Conservation (phyloP, 2,888 invertebrate species). For the Apotomis turbidana region DNA sequence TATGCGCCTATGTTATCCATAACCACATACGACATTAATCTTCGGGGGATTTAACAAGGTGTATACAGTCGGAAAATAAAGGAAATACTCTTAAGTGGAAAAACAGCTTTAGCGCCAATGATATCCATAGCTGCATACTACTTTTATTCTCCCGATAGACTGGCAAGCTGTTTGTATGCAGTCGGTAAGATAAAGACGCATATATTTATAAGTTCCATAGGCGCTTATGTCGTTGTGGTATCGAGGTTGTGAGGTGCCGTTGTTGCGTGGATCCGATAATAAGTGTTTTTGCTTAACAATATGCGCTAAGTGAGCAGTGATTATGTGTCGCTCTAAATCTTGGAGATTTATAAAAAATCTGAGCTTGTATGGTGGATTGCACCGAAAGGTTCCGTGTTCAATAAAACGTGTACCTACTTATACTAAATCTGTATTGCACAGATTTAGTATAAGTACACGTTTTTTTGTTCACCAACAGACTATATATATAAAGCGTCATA, state of each 20-base stretch:
- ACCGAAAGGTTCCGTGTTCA: neutral
- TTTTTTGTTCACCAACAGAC: too few relatives aligned
- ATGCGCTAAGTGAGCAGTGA: slow-evolving; percentile 20
- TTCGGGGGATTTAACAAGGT: too few relatives aligned
- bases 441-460: too few relatives aligned
- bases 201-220: neutral
- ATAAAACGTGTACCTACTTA: too few relatives aligned
- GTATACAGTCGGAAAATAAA: too few relatives aligned
- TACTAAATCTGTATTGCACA: too few relatives aligned
- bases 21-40: slow-evolving; percentile 1
- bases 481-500: too few relatives aligned
- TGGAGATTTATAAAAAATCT: neutral
- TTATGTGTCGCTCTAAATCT: slow-evolving; percentile 9
- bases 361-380: neutral
- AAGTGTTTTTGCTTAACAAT: slow-evolving; percentile 21
- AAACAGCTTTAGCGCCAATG: neutral
- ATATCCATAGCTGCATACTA: neutral
- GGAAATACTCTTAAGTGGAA: too few relatives aligned
- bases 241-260: slow-evolving; percentile 3
- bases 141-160: neutral
- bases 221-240: neutral
- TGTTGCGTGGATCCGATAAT: slow-evolving; percentile 16
- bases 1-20: too few relatives aligned
- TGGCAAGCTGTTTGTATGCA: neutral
- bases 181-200: neutral